These are phyloP conservation scores for Pentalonia nigronervosa DNA, from an alignment of 1,140 invertebrate species.

Conservation along the genomic window DNA sequence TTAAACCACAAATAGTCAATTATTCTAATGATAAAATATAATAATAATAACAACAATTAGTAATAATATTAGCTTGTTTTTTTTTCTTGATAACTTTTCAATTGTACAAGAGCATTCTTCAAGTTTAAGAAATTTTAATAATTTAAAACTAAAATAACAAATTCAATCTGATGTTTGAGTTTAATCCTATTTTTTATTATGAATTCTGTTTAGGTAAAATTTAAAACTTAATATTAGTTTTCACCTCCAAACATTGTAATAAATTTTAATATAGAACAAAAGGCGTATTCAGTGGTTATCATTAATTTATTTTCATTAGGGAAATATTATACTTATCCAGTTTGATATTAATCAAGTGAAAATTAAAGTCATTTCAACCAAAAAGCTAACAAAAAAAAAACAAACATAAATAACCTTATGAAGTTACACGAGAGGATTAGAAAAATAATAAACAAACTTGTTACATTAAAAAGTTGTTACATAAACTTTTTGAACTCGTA, in stretches of 20 bases:
- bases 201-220: background rate
- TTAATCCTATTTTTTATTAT: slow-evolving; percentile 11
- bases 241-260: background rate
- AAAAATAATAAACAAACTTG: slow-evolving; percentile 11
- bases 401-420: background rate
- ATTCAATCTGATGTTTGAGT: background rate
- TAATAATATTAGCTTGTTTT: background rate
- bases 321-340: background rate
- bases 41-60: background rate
- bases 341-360: slow-evolving; percentile 16
- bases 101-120: background rate
- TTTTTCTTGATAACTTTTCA: background rate
- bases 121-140: background rate
- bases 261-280: background rate
- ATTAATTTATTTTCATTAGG: slow-evolving; percentile 3
- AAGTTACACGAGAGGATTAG: background rate
- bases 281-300: background rate
- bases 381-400: background rate
- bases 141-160: background rate
- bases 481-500: slow-evolving; percentile 21
- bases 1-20: background rate
- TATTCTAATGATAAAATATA: background rate
- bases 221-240: background rate
- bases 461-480: slow-evolving; percentile 40
- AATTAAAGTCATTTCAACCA: background rate